These are phyloP conservation scores for Cairina moschata DNA, from an alignment of 2,113 vertebrate genomes.

Conservation along the genomic window DNA sequence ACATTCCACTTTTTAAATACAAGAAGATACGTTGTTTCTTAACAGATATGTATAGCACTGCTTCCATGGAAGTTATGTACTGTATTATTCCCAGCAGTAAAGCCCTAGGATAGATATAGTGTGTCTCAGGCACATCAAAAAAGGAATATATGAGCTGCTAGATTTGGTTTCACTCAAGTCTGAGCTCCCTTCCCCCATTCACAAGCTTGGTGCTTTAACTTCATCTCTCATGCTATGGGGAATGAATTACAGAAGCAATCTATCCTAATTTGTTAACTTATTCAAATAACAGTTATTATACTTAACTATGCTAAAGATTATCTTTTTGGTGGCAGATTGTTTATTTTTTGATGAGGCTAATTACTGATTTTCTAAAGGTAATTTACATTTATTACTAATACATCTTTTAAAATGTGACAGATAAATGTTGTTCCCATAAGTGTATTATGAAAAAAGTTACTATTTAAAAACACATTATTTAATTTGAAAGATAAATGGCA, in stretches of 20 bases:
- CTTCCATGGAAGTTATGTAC: conserved; percentile 21
- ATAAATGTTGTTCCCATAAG: conserved; percentile 88
- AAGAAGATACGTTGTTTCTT: conserved; percentile 54
- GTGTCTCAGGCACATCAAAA: conserved; percentile 61
- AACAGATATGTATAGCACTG: conserved; percentile 15
- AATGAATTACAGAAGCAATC: conserved; percentile 87
- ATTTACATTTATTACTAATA: conserved; percentile 90
- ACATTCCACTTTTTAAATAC: conserved; percentile 19
- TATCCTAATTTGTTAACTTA: conserved; percentile 89
- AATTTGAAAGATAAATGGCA: conserved; percentile 89
- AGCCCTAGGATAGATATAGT: conserved; percentile 21
- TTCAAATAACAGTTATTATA: conserved; percentile 89
- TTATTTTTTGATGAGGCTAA: conserved; percentile 89
- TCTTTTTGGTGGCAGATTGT: conserved; percentile 89
- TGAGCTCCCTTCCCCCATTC: conserved; percentile 66
- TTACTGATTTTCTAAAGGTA: conserved; percentile 89
- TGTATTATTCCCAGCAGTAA: conserved; percentile 40
- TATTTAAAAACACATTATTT: conserved; percentile 90
- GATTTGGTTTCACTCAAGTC: conserved; percentile 52
- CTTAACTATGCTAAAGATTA: conserved; percentile 89
- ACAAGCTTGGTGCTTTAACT: conserved; percentile 76
- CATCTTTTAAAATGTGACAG: conserved; percentile 88
- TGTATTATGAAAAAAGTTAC: conserved; percentile 89
- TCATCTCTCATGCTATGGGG: conserved; percentile 83
- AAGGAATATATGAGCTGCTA: conserved; percentile 54